Conservation (phyloP, 2,888 invertebrate genomes). For the Strigamia maritima region DNA sequence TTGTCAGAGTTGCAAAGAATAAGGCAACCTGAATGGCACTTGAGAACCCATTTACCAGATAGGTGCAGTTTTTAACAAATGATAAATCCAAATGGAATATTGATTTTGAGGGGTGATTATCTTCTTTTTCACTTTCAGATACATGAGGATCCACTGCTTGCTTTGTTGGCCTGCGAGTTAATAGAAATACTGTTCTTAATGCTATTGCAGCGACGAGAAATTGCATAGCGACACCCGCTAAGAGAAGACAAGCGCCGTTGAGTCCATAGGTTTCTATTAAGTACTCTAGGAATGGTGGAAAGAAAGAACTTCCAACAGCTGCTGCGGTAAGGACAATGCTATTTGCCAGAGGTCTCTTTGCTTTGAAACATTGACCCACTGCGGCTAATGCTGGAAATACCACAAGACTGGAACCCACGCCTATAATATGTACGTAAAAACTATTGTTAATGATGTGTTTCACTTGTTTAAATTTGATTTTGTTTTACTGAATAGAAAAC, state of each 20-base stretch:
- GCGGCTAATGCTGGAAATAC: background rate
- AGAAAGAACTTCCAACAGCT: background rate
- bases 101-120: background rate
- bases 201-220: background rate
- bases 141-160: background rate
- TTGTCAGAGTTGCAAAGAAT: background rate
- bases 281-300: constrained; percentile 8
- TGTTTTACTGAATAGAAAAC: background rate
- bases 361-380: constrained; percentile 15
- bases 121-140: background rate
- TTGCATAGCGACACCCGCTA: background rate
- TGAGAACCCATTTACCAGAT: background rate
- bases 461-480: background rate
- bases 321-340: constrained; percentile 1
- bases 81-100: background rate
- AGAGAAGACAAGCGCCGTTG: background rate
- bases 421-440: background rate
- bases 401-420: constrained; percentile 5
- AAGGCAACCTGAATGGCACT: constrained; percentile 2
- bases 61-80: background rate
- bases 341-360: background rate
- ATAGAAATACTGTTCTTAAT: background rate
- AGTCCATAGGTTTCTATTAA: background rate
- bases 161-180: background rate
- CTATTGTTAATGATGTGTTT: too few species aligned